Conservation (phyloP, 2,797 vertebrate species). For the Philypnodon macrostomus region DNA sequence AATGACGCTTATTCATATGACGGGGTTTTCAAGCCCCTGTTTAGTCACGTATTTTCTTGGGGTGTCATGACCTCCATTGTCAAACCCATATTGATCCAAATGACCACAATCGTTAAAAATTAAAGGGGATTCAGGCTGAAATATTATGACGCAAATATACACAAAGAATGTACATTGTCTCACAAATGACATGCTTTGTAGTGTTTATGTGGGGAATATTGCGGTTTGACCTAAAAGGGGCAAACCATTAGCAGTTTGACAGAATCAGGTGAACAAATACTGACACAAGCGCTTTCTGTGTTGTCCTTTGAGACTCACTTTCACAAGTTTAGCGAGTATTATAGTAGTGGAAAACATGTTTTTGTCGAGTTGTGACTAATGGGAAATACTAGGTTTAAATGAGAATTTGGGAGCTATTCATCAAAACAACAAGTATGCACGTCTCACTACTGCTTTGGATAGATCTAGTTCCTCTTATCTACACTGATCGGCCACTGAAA, state of each 20-base stretch:
- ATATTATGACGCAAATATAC: no score
- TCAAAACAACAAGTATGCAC: no score
- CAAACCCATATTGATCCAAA: neutral
- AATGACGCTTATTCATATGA: conserved; percentile 28
- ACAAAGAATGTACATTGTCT: no score
- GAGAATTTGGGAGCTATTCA: conserved; percentile 5
- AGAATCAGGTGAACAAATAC: conserved; percentile 13
- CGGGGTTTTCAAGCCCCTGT: conserved; percentile 27
- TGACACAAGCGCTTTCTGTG: conserved; percentile 8
- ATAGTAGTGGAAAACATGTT: conserved; percentile 8
- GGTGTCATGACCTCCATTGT: conserved; percentile 8
- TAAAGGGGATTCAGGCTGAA: neutral
- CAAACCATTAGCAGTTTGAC: neutral
- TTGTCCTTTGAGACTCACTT: conserved; percentile 10
- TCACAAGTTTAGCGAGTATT: no score
- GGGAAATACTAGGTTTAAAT: neutral
- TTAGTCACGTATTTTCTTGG: conserved; percentile 19
- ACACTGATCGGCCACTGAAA: no score
- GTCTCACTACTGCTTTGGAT: no score
- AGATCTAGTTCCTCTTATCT: no score
- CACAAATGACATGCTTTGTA: neutral
- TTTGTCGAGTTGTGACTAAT: conserved; percentile 4
- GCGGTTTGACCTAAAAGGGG: conserved; percentile 15
- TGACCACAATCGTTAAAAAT: neutral
- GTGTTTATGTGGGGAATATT: conserved; percentile 4